Evolutionary conservation across 2,888 invertebrate species (phyloP).

Genomic region (Uropetala carovei): DNA sequence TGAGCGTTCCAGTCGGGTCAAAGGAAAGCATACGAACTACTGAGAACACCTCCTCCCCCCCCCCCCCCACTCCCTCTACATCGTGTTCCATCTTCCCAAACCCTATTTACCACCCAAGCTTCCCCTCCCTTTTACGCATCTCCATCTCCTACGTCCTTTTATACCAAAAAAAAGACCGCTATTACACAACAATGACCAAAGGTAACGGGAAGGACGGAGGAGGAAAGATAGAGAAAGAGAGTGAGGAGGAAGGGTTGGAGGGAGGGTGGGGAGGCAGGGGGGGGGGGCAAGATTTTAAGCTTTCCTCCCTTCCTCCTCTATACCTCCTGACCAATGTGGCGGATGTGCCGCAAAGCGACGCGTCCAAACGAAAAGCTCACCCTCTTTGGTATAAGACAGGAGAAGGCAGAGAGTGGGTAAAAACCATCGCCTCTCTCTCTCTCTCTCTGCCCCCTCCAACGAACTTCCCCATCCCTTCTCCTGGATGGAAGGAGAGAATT

Average conservation of each 20-base stretch:
- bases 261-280: not conserved
- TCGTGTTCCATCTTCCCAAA: not conserved
- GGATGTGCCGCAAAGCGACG: not conserved
- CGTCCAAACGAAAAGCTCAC: not conserved
- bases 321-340: too few relatives aligned
- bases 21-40: not conserved
- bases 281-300: not conserved
- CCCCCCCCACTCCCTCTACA: not conserved
- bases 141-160: not conserved
- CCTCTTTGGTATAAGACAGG: not conserved
- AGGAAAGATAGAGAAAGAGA: too few relatives aligned
- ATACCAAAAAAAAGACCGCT: not conserved
- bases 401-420: too few relatives aligned
- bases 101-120: not conserved
- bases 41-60: not conserved
- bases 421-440: too few relatives aligned
- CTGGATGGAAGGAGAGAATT: too few relatives aligned
- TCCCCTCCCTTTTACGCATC: not conserved
- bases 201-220: too few relatives aligned
- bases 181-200: too few relatives aligned
- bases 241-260: too few relatives aligned
- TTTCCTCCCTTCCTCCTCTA: not conserved
- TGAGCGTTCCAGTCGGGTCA: constrained; percentile 26
- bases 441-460: too few relatives aligned
- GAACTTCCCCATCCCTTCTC: too few relatives aligned